These are phyloP conservation scores for Sebastes trivittatus DNA, from an alignment of 2,797 vertebrate genomes.

Conservation along the genomic window DNA sequence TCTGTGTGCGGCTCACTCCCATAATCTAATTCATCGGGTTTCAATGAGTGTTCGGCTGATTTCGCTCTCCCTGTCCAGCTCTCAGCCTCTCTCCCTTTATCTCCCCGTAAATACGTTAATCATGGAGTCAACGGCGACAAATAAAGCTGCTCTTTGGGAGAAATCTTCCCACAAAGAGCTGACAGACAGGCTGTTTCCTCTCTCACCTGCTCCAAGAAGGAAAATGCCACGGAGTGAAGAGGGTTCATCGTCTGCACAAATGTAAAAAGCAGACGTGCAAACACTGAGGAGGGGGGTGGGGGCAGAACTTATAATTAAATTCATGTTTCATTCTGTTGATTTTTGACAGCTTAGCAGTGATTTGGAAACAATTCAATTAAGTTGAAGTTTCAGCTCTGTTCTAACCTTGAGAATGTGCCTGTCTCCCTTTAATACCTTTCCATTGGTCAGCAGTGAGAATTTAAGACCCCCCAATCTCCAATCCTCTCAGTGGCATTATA, in stretches of 20 bases:
- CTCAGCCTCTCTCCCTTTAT: conserved; percentile 15
- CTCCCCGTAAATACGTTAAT: conserved; percentile 49
- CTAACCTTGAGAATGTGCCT: not conserved
- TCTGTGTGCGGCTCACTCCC: conserved; percentile 27
- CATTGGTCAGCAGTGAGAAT: conserved; percentile 5
- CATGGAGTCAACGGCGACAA: not conserved
- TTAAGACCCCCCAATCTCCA: conserved; percentile 4
- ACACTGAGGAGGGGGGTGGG: not conserved
- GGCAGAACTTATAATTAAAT: conserved; percentile 1
- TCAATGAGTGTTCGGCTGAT: conserved; percentile 24
- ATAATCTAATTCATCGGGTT: conserved; percentile 59
- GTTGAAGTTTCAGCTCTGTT: not conserved
- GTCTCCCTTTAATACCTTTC: not conserved
- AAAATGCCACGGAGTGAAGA: not conserved
- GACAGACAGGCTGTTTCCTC: conserved; percentile 15
- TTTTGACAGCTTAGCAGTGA: conserved; percentile 12
- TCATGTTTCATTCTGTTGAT: conserved; percentile 4
- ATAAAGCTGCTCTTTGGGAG: conserved; percentile 27
- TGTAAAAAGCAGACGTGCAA: not conserved
- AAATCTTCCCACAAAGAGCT: conserved; percentile 24
- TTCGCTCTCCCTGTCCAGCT: conserved; percentile 12
- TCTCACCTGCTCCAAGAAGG: conserved; percentile 24
- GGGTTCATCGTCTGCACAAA: not conserved
- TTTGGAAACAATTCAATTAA: conserved; percentile 4
- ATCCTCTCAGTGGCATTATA: conserved; percentile 22